Base-by-base conservation (phyloP, 2,888 invertebrate genomes). In the Plagodis pulveraria region DNA sequence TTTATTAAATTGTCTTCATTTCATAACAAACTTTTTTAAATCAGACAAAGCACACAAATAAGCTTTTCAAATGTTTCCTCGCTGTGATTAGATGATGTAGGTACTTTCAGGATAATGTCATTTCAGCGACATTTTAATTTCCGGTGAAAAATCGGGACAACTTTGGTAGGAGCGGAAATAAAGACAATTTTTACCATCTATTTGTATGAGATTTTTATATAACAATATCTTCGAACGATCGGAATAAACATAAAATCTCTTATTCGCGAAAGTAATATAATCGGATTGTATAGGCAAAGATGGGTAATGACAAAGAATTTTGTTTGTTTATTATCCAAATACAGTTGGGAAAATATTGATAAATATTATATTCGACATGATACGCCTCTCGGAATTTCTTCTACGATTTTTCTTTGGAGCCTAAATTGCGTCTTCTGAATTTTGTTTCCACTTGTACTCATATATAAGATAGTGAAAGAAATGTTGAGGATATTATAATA, bases 121-220 rank as follows among this genome's bases (percentile, higher is more conserved):
- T 61, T 63, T 57, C 66, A 59, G 63, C 63, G 67, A 68, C 66
- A 62, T 71, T 71, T 71, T 71, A 71, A 71, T 71, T 69, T 71
- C 71, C 71, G 66, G 66, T 11, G 50, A 63, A 66, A 64, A 67
- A 65, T 52, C 58, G 62, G 49, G 42, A 53, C 58, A 49, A 55
- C 48, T 57, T 40, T 40, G n/a, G 40, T 12, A 33, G 33, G 22
- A 45, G 46, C 42, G 62, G 58, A 58, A 58, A 53, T 50, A 56
- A 53, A 53, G 32, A 46, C 12, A 50, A 42, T 9, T 48, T 5
- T 32, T 38, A 41, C 34, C 41, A 9, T 55, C 33, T 56, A 50
- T 55, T 50, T 51, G 44, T 53, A 22, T 41, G 12, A 54, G 38
- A 43, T 44, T 49, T 36, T 44, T 40, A 43, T 59, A 36, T 40